A percentile compares a stretch with the other conserved stretches of the same genome.
Evolutionary conservation across 2,888 invertebrate species (phyloP).

Genomic region (Cartodere bifasciata): DNA sequence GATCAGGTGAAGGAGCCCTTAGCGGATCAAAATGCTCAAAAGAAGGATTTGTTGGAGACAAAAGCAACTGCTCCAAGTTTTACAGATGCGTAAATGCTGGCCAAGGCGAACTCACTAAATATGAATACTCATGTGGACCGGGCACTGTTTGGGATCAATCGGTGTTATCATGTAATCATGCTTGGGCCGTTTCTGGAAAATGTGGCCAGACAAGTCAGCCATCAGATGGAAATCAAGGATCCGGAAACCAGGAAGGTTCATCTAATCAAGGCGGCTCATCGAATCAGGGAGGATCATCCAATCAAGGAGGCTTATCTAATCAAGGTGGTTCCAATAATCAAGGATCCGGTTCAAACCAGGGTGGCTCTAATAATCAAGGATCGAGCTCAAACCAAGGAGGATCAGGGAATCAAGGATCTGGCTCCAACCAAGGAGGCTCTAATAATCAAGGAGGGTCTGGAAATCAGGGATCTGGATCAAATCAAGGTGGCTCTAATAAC

Average conservation of each 20-base stretch:
- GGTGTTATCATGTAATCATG: constrained; percentile 58
- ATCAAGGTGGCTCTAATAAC: constrained; percentile 7
- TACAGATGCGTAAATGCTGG: constrained; percentile 61
- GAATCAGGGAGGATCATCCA: constrained; percentile 6
- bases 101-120: constrained; percentile 45
- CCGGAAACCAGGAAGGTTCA: constrained; percentile 5
- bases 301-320: constrained; percentile 7
- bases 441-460: constrained; percentile 8
- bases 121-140: constrained; percentile 59
- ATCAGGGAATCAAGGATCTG: neutral
- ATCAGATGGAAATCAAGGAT: constrained; percentile 6
- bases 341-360: constrained; percentile 5
- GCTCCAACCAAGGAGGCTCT: constrained; percentile 9
- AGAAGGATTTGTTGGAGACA: constrained; percentile 61
- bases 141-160: constrained; percentile 68
- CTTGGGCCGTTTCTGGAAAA: constrained; percentile 39
- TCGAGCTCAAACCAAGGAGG: neutral
- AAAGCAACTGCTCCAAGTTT: constrained; percentile 58
- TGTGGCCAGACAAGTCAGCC: no score
- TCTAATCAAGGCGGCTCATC: constrained; percentile 11
- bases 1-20: constrained; percentile 8
- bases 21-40: constrained; percentile 35
- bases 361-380: constrained; percentile 6
- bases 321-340: constrained; percentile 7
- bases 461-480: no score